Base-by-base conservation (phyloP, 2,113 vertebrate genomes). In the Ramphastos sulfuratus region DNA sequence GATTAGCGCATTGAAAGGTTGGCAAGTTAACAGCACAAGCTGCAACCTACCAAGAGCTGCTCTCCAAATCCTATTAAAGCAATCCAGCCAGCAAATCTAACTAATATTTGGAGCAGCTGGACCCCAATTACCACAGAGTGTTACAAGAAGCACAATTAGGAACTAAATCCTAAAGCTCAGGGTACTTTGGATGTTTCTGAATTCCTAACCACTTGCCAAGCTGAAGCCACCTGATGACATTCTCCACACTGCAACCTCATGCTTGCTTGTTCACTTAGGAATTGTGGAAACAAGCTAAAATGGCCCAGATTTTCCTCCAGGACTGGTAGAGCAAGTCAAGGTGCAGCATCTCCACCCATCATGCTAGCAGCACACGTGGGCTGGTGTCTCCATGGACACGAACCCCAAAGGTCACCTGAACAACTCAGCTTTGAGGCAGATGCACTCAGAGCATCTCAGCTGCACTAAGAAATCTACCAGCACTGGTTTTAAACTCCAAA, bases 21-120 rank as follows among this genome's bases (percentile, higher is more conserved):
- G 76, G 59, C 55, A 79, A 90, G 89, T 84, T 81, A 91, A 83
- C 79, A 91, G 87, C 59, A 71, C 18, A 75, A 65, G 76, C 73
- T 71, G 91, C 30, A 87, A 48, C 1, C 9, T 9, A 90, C 74
- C 63, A 94, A 82, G 50, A 84, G 89, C 55, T 63, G 42, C 56
- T 80, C 79, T 85, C 70, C 76, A 94, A 95, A 96, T 94, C 90
- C 88, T 60, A 87, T 94, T 90, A 93, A 93, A 92, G 87, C 70
- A 74, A 42, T 73, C 91, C 92, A 86, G n/a, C 66, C 84, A 75
- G 39, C 65, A 89, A 87, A 91, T 78, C 79, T 88, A 95, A 61
- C 60, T 50, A 89, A 87, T 50, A 85, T 69, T 82, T 60, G 54
- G 78, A 96, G 86, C 88, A 93, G 95, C 87, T 82, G 92, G 90